Base-by-base conservation (phyloP, 2,113 vertebrate genomes). In the Neodontobutis hainanensis region DNA sequence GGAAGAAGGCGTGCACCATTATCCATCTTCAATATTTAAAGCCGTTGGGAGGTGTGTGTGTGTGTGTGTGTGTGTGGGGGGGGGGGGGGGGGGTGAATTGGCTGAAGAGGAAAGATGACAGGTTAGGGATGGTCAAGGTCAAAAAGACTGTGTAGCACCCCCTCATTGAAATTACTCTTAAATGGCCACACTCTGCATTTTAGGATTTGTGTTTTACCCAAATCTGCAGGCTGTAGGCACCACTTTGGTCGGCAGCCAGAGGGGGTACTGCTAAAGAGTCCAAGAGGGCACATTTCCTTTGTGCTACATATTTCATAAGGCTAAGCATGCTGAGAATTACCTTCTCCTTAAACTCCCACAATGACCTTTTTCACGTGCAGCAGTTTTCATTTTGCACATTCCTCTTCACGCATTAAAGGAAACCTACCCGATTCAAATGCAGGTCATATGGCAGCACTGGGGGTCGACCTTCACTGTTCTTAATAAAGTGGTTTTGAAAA, bases 11-110 rank as follows among this genome's bases (percentile, higher is more conserved):
- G 55, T 88, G 70, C 75, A 32, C 82, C 85, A 91, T 90, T 87
- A 88, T 82, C 79, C 75, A 47, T 86, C 79, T 87, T 91, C 79
- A 90, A 91, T 91, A 90, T 90, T 90, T 89, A 88, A 90, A 89
- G 68, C 72, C 34, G 11, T 11, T 58, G 60, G 50, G 74, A 5
- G 56, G 2, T 34, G 27, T 48, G 14, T 14, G 47, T n/a, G 47
- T 48, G 47, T n/a, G 16, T 10, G 16, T 16, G 48, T 7, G 48
- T 3, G 15, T 8, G 49, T n/a, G 45, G 35, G 11, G 61, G 45
- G 61, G 35, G 53, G 19, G 43, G 35, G 14, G 43, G 63, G 7
- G 46, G 3, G 9, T 61, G 65, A 32, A 8, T 75, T n/a, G 32
- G 52, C 67, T 68, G 35, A 51, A 58, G 68, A 66, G 48, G 58